Conservation (phyloP, 2,113 vertebrate species). For the Macquaria ambigua region DNA sequence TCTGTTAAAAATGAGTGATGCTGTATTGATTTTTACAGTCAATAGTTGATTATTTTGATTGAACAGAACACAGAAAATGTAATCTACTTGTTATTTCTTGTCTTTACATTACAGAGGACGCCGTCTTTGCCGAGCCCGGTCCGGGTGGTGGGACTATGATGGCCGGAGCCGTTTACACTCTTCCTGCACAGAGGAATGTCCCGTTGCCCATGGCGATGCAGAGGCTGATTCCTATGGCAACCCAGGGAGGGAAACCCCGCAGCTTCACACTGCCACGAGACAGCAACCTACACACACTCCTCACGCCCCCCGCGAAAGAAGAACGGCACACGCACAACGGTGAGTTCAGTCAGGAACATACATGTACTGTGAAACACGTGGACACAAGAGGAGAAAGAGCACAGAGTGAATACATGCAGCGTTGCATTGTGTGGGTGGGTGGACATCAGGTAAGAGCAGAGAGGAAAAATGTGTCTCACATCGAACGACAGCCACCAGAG, state of each 20-base stretch:
- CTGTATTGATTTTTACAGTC: neutral
- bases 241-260: slow-evolving; percentile 91
- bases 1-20: neutral
- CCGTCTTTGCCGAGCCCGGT: slow-evolving; percentile 91
- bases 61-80: neutral
- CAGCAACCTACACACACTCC: slow-evolving; percentile 93
- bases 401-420: neutral
- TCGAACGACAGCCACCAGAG: slow-evolving; percentile 44
- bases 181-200: slow-evolving; percentile 95
- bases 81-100: neutral
- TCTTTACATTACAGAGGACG: slow-evolving; percentile 85
- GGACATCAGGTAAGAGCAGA: slow-evolving; percentile 11
- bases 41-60: neutral
- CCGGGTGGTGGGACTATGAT: slow-evolving; percentile 69
- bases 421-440: neutral
- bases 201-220: slow-evolving; percentile 92
- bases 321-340: slow-evolving; percentile 69
- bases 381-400: neutral
- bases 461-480: slow-evolving; percentile 24
- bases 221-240: slow-evolving; percentile 91
- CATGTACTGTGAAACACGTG: neutral
- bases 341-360: slow-evolving; percentile 40
- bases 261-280: slow-evolving; percentile 97
- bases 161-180: slow-evolving; percentile 93
- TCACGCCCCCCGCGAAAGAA: slow-evolving; percentile 85